A percentile compares a stretch with the other conserved stretches of the same genome.
Conservation (phyloP, 2,113 vertebrate species). For the Mixornis gularis region DNA sequence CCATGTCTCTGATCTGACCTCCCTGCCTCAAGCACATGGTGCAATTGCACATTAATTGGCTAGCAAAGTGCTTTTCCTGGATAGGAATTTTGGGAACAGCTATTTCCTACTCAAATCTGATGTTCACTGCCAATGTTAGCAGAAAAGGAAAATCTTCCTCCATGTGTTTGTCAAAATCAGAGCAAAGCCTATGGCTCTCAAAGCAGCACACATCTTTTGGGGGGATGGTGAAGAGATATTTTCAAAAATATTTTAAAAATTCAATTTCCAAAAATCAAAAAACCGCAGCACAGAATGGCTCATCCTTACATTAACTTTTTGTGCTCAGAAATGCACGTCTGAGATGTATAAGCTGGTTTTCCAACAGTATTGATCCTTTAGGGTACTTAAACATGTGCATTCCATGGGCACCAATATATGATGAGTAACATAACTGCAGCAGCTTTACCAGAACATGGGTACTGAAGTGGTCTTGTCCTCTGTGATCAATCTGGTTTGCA, state of each 20-base stretch:
- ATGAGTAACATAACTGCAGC: neutral
- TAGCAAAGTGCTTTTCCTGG: neutral
- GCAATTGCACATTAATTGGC: neutral
- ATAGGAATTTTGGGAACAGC: neutral
- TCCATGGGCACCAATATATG: neutral
- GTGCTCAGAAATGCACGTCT: neutral
- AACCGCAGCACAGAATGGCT: neutral
- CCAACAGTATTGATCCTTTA: neutral
- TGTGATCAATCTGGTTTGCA: neutral
- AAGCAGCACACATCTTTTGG: accelerated
- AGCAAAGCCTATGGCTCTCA: neutral
- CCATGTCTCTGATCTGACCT: neutral
- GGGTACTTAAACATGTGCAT: neutral
- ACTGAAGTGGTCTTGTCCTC: neutral
- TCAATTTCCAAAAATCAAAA: neutral
- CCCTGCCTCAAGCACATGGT: neutral
- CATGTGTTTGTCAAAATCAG: neutral
- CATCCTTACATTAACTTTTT: neutral
- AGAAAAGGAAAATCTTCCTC: neutral
- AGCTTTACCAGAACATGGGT: neutral
- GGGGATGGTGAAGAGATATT: neutral
- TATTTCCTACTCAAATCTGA: neutral
- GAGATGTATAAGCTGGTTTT: neutral
- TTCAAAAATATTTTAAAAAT: neutral
- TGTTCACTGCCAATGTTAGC: neutral